These are phyloP conservation scores for Tribolium madens DNA, from an alignment of 1,140 invertebrate genomes.

Conservation along the genomic window DNA sequence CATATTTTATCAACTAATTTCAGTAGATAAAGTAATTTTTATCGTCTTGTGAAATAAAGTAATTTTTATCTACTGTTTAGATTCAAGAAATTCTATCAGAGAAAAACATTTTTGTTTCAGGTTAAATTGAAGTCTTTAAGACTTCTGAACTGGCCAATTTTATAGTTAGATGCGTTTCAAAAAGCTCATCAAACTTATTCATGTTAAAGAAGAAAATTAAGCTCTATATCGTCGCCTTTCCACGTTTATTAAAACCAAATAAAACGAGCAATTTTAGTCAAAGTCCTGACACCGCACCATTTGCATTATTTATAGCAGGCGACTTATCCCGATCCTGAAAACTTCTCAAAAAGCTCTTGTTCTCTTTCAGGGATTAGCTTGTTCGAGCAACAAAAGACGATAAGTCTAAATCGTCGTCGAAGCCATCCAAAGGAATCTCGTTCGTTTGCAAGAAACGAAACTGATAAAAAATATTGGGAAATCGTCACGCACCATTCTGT, in stretches of 20 bases:
- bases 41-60: too few relatives aligned
- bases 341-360: constrained; percentile 29
- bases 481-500: neutral
- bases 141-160: too few relatives aligned
- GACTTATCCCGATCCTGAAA: constrained; percentile 19
- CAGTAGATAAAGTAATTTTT: too few relatives aligned
- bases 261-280: constrained; percentile 6
- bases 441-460: neutral
- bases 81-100: too few relatives aligned
- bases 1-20: too few relatives aligned
- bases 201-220: neutral
- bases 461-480: neutral
- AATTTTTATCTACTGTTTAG: too few relatives aligned
- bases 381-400: constrained; percentile 23
- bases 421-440: constrained; percentile 5
- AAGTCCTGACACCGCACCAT: constrained; percentile 14
- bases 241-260: neutral
- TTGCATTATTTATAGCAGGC: constrained; percentile 14
- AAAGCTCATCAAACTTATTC: too few relatives aligned
- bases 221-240: neutral
- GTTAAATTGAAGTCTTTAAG: too few relatives aligned
- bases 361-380: constrained; percentile 20
- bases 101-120: too few relatives aligned
- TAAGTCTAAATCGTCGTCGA: constrained; percentile 20
- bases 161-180: too few relatives aligned